phyloP scores from a whole-genome alignment of 2,113 vertebrate species.

The Isurus oxyrinchus region DNA sequence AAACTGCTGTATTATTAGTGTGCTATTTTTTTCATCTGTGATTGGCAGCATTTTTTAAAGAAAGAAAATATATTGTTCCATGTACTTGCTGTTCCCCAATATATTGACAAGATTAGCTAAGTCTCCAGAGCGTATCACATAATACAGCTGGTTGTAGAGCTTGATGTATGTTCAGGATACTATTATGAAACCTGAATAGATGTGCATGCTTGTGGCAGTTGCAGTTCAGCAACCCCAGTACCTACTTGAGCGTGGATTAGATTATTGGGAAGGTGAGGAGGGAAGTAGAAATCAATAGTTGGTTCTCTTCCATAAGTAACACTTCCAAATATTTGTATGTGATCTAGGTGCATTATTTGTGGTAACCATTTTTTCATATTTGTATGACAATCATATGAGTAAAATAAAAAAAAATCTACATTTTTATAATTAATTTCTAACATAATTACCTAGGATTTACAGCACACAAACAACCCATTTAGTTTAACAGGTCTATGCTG shows the following conservation, averaged over 20 bases:
- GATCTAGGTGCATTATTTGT: not conserved
- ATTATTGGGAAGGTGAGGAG: not conserved
- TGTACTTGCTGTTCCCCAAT: not conserved
- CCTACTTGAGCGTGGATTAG: not conserved
- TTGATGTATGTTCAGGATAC: not conserved
- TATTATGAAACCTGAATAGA: slow-evolving; percentile 19
- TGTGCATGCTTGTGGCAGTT: not conserved
- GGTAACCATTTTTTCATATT: not conserved
- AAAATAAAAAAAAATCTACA: not conserved
- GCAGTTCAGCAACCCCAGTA: not conserved
- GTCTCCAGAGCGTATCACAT: not conserved
- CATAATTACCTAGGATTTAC: not conserved
- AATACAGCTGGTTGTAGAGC: not conserved
- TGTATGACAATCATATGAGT: not conserved
- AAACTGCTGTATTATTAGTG: not conserved
- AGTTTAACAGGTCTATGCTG: not conserved
- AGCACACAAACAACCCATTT: not conserved
- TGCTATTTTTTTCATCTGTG: not conserved
- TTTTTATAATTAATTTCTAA: not conserved
- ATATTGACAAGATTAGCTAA: slow-evolving; percentile 9
- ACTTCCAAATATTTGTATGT: not conserved
- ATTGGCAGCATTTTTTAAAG: slow-evolving; percentile 4
- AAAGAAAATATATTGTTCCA: not conserved
- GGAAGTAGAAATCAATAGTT: not conserved
- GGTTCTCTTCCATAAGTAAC: not conserved